Percentiles rank a stretch among this genome's conserved stretches.
Evolutionary conservation across 2,888 invertebrate species (phyloP).

Genomic region (Drosophila phalerata): DNA sequence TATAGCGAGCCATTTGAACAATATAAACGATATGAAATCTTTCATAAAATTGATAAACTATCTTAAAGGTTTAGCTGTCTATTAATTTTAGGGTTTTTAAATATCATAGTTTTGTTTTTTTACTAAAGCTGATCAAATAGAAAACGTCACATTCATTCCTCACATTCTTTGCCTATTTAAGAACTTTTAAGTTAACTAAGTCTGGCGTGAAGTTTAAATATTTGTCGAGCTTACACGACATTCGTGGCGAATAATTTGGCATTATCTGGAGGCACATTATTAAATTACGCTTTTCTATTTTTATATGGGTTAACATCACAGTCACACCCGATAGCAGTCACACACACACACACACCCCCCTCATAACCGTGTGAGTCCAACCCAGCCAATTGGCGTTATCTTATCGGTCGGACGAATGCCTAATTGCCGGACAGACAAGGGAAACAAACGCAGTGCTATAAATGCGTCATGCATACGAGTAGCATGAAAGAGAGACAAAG

Average conservation of each 20-base stretch:
- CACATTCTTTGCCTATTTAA: slow-evolving; percentile 2
- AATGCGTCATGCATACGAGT: slow-evolving; percentile 63
- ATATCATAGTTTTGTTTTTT: neutral
- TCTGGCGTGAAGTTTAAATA: slow-evolving; percentile 60
- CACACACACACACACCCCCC: slow-evolving; percentile 3
- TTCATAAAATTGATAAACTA: neutral
- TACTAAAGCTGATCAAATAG: slow-evolving; percentile 1
- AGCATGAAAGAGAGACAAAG: neutral
- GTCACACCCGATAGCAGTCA: slow-evolving; percentile 49
- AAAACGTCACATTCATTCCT: neutral
- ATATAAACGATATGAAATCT: neutral
- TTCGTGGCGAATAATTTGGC: slow-evolving; percentile 18
- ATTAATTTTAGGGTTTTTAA: neutral
- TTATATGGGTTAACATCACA: slow-evolving; percentile 69
- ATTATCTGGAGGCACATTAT: slow-evolving; percentile 54
- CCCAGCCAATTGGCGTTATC: slow-evolving; percentile 44
- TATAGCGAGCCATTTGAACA: neutral
- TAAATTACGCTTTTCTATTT: slow-evolving; percentile 71
- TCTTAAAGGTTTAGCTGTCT: neutral
- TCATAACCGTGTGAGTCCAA: slow-evolving; percentile 3
- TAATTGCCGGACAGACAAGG: slow-evolving; percentile 55
- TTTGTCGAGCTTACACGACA: slow-evolving; percentile 26
- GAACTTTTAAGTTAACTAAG: neutral
- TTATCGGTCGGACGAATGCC: slow-evolving; percentile 70
- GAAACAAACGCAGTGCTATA: slow-evolving; percentile 39